Conservation (phyloP, 1,140 invertebrate species). For the Sarcophaga bullata region DNA sequence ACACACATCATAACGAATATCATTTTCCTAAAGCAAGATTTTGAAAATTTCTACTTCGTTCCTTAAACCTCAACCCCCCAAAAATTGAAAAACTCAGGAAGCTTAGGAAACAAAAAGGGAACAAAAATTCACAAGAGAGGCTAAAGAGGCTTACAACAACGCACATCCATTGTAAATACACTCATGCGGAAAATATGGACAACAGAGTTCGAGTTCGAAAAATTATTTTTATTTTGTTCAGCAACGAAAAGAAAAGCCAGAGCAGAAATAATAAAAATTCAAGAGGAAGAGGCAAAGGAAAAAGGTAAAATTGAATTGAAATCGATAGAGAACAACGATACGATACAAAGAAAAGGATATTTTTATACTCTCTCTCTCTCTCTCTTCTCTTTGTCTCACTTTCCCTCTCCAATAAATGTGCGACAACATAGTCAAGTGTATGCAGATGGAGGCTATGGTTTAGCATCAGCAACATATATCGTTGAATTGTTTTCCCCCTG, state of each 20-base stretch:
- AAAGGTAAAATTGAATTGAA: constrained; percentile 41
- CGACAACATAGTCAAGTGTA: background rate
- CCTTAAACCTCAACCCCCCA: too few relatives aligned
- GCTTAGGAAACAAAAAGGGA: too few relatives aligned
- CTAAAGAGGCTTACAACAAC: background rate
- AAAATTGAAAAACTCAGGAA: background rate
- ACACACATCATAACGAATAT: background rate
- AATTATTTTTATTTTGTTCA: too few relatives aligned
- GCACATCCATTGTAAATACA: background rate
- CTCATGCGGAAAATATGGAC: background rate
- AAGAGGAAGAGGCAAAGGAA: background rate
- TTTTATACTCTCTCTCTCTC: background rate
- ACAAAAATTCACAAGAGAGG: background rate
- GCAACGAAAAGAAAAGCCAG: background rate
- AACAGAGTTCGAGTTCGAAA: too few relatives aligned
- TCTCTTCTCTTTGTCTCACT: background rate
- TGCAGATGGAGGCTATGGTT: background rate
- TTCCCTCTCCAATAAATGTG: constrained; percentile 1
- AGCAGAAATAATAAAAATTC: background rate
- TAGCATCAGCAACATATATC: background rate
- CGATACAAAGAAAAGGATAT: background rate
- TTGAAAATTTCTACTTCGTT: too few relatives aligned
- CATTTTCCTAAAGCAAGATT: too few relatives aligned
- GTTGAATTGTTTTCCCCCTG: constrained; percentile 33
- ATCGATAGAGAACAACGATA: constrained; percentile 17